Evolutionary conservation across 2,113 vertebrate genomes (phyloP).

Genomic region (Pantherophis guttatus): DNA sequence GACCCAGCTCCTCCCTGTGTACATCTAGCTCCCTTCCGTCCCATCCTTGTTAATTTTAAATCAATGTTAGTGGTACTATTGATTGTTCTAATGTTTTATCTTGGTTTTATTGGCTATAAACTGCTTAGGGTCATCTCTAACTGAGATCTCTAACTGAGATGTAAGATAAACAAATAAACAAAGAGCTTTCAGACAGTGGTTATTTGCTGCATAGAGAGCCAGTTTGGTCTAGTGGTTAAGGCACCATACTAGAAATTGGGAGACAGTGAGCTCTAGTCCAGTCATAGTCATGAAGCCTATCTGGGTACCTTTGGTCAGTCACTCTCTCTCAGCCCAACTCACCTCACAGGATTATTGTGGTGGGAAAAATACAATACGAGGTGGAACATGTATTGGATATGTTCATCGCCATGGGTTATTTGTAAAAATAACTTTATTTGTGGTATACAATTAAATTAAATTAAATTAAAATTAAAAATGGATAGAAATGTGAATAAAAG

Average conservation of each 20-base stretch:
- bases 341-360: neutral
- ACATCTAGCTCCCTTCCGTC: neutral
- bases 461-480: neutral
- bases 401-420: neutral
- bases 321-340: neutral
- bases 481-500: neutral
- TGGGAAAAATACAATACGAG: neutral
- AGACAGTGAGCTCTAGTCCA: neutral
- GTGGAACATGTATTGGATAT: neutral
- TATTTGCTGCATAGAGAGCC: neutral
- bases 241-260: neutral
- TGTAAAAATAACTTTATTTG: neutral
- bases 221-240: neutral
- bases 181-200: neutral
- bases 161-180: neutral
- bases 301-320: neutral
- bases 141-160: neutral
- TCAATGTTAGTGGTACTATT: neutral
- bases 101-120: neutral
- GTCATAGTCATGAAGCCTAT: neutral
- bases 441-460: neutral
- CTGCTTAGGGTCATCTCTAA: neutral
- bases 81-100: neutral
- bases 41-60: neutral
- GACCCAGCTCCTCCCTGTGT: neutral